phyloP scores from a whole-genome alignment of 2,113 vertebrate species.

The Anarhynchus alexandrinus region DNA sequence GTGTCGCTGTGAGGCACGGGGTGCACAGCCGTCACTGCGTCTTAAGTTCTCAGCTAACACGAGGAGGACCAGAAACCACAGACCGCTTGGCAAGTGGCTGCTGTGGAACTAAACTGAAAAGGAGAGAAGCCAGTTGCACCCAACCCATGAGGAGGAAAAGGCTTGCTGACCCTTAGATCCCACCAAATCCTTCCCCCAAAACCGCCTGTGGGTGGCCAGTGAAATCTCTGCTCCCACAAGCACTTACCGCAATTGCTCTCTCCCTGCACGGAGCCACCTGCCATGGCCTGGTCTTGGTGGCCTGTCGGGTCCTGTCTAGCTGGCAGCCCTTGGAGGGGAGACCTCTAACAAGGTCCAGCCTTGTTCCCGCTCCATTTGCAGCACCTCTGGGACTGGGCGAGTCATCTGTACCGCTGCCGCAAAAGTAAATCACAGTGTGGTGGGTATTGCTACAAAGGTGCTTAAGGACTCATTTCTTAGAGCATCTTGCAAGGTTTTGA shows the following conservation, averaged over 20 bases:
- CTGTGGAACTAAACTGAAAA: neutral
- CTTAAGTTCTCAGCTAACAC: neutral
- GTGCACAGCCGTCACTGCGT: neutral
- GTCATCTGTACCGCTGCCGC: neutral
- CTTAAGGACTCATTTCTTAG: neutral
- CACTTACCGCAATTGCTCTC: neutral
- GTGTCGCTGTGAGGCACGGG: neutral
- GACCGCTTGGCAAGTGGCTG: neutral
- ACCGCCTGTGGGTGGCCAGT: neutral
- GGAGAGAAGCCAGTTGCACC: neutral
- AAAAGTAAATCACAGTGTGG: neutral
- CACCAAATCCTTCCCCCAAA: neutral
- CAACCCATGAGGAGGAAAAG: neutral
- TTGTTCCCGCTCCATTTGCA: neutral
- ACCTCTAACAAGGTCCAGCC: neutral
- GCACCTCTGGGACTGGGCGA: rapidly evolving
- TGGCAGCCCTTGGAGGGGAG: neutral
- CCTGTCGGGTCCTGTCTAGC: neutral
- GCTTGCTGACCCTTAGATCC: neutral
- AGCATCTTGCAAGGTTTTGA: neutral
- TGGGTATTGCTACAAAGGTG: neutral
- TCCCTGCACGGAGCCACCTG: rapidly evolving
- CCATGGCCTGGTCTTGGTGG: neutral
- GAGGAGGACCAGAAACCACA: neutral
- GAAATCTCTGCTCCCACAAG: neutral